These are phyloP conservation scores for Spodoptera picta DNA, from an alignment of 2,888 invertebrate species.

Conservation along the genomic window DNA sequence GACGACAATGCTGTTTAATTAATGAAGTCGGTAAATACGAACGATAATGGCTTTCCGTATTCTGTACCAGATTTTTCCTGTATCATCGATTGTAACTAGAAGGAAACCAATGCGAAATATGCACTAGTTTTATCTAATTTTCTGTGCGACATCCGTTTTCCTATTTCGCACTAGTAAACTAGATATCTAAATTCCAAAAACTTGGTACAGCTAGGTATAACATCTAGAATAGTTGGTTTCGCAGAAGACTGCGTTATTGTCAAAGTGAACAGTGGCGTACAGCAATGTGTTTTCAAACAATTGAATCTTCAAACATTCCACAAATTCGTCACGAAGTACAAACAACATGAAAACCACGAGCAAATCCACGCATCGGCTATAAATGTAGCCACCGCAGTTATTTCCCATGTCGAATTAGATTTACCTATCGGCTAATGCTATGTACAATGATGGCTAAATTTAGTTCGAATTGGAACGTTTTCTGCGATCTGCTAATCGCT, in stretches of 20 bases:
- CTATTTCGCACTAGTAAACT: too few relatives aligned
- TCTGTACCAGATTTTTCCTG: conserved; percentile 2
- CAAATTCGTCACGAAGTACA: conserved; percentile 21
- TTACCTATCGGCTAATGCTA: conserved; percentile 11
- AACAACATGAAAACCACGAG: conserved; percentile 12
- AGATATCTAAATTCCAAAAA: conserved; percentile 3
- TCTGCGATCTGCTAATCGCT: too few relatives aligned
- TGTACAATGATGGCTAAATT: not conserved
- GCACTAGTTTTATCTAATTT: too few relatives aligned
- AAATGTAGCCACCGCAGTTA: conserved; percentile 8
- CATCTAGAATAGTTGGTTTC: conserved; percentile 15
- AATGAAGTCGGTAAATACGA: conserved; percentile 7
- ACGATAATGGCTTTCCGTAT: not conserved
- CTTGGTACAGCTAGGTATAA: not conserved
- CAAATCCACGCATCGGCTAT: conserved; percentile 8
- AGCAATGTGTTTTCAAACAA: conserved; percentile 43
- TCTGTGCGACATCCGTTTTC: too few relatives aligned
- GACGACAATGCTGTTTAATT: conserved; percentile 8
- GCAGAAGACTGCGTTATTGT: conserved; percentile 20
- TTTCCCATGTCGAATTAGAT: conserved; percentile 27
- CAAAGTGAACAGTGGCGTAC: conserved; percentile 11
- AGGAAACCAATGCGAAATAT: too few relatives aligned
- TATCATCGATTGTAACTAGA: not conserved
- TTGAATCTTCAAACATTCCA: conserved; percentile 25
- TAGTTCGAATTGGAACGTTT: too few relatives aligned